Conservation (phyloP, 53 echinoderm and acorn worm species). For the Echinarachnius parma region DNA sequence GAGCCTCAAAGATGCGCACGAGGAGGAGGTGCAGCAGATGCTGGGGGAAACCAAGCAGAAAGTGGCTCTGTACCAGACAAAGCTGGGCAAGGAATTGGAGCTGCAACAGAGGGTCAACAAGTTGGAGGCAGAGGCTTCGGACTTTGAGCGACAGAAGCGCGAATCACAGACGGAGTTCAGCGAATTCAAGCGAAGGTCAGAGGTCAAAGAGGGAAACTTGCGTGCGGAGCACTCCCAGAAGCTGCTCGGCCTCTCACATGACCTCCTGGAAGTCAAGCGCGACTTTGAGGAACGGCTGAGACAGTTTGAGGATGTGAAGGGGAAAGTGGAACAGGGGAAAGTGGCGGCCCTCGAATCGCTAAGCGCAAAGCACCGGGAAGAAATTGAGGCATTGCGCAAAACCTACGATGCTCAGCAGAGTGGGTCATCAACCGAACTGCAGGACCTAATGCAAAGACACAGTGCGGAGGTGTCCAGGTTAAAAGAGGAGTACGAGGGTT, state of each 20-base stretch:
- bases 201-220: conserved; percentile 57
- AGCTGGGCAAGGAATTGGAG: conserved; percentile 75
- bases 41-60: conserved; percentile 79
- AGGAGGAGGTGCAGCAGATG: conserved; percentile 83
- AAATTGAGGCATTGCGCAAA: conserved; percentile 61
- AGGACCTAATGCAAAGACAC: conserved; percentile 54
- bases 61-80: conserved; percentile 65
- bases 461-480: conserved; percentile 65
- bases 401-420: conserved; percentile 44
- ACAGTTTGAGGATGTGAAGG: conserved; percentile 74
- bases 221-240: conserved; percentile 86
- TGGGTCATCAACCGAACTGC: conserved; percentile 60
- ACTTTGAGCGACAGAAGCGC: conserved; percentile 64
- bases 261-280: conserved; percentile 72
- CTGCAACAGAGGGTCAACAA: conserved; percentile 67
- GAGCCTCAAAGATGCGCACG: conserved; percentile 78
- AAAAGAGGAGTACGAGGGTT: conserved; percentile 51
- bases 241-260: conserved; percentile 79
- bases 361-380: conserved; percentile 54
- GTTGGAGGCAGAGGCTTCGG: conserved; percentile 62
- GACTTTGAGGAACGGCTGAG: conserved; percentile 81
- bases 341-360: conserved; percentile 51
- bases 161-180: conserved; percentile 68
- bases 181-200: conserved; percentile 58
- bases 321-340: conserved; percentile 61